phyloP scores from a whole-genome alignment of 2,888 invertebrate species.

The Polydrusus cervinus region DNA sequence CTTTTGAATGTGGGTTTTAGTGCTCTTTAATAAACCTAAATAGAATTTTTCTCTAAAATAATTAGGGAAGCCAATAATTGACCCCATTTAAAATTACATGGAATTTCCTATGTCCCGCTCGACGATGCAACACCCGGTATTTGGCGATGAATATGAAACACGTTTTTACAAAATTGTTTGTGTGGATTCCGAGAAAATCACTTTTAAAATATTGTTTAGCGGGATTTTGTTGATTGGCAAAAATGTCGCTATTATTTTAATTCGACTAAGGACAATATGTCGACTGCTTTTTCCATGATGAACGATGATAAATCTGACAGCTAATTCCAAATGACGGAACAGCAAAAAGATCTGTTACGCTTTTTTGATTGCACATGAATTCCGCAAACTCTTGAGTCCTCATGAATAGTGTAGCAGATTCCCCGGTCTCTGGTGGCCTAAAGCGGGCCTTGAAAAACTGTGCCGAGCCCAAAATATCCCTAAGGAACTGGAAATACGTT shows the following conservation, averaged over 20 bases:
- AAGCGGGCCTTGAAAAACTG: constrained; percentile 31
- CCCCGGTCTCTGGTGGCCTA: constrained; percentile 26
- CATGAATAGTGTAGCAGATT: constrained; percentile 44
- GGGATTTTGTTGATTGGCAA: no score
- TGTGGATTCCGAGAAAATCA: no score
- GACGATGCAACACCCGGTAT: no score
- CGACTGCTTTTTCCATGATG: constrained; percentile 22
- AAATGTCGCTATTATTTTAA: background rate
- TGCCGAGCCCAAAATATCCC: constrained; percentile 31
- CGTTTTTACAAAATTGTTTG: no score
- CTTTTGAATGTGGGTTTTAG: no score
- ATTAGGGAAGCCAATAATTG: no score
- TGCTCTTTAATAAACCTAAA: no score
- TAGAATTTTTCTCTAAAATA: no score
- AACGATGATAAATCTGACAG: constrained; percentile 42
- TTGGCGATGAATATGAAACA: no score
- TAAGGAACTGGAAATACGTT: constrained; percentile 36
- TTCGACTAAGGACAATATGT: background rate
- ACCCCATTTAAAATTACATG: no score
- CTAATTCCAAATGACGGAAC: constrained; percentile 32
- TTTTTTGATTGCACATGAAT: constrained; percentile 46
- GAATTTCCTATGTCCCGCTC: no score
- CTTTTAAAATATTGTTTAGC: no score
- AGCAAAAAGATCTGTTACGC: constrained; percentile 33
- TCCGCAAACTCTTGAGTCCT: constrained; percentile 36